These are phyloP conservation scores for Calonectris borealis DNA, from an alignment of 2,113 vertebrate species.

Conservation along the genomic window DNA sequence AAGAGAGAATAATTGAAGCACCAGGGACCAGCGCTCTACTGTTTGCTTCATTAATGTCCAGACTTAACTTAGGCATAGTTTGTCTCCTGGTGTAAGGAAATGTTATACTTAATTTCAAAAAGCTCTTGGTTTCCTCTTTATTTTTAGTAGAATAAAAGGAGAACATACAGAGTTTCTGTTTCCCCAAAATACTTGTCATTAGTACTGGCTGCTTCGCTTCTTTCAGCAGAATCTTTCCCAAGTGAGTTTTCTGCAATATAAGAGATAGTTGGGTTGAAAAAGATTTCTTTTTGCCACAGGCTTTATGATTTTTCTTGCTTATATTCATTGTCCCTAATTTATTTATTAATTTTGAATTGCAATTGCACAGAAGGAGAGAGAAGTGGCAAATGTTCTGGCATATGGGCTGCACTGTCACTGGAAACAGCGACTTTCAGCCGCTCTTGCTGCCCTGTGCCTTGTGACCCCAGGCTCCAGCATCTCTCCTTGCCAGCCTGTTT, in stretches of 20 bases:
- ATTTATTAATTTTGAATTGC: constrained; percentile 26
- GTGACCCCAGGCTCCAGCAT: neutral
- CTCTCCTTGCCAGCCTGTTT: neutral
- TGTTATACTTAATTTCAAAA: neutral
- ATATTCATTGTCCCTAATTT: neutral
- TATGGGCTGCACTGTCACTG: neutral
- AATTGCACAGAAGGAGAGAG: neutral
- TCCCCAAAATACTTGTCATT: constrained; percentile 42
- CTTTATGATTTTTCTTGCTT: neutral
- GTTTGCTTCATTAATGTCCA: constrained; percentile 38
- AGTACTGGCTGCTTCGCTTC: neutral
- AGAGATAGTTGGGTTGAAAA: neutral
- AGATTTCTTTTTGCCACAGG: neutral
- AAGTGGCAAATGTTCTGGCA: constrained; percentile 39
- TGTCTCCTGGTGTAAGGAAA: neutral
- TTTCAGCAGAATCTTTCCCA: constrained; percentile 25
- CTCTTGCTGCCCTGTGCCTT: neutral
- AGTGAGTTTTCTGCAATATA: neutral
- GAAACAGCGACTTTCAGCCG: neutral
- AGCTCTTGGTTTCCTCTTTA: neutral
- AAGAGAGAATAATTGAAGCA: constrained; percentile 33
- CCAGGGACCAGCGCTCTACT: constrained; percentile 22
- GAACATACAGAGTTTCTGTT: neutral
- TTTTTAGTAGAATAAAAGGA: neutral
- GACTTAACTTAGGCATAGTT: neutral